phyloP scores from a whole-genome alignment of 2,797 vertebrate genomes.

The Acanthornis magna region DNA sequence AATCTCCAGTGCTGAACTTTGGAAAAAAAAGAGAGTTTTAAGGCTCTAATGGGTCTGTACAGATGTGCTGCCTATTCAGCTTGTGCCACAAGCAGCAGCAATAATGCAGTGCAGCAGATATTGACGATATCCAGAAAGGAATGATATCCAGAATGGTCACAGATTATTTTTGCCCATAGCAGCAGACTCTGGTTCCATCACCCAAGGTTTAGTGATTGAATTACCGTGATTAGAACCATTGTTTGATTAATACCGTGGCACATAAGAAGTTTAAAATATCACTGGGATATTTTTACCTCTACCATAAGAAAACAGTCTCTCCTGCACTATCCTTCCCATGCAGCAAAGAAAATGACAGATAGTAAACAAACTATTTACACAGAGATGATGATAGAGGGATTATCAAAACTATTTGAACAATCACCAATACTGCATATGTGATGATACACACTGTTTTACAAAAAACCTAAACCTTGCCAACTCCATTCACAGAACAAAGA shows the following conservation, averaged over 20 bases:
- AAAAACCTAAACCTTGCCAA: not conserved
- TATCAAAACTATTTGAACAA: not conserved
- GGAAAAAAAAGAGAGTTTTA: not conserved
- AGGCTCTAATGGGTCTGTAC: not conserved
- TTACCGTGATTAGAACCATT: not conserved
- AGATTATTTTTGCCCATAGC: not conserved
- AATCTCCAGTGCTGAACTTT: not conserved
- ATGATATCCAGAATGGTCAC: not conserved
- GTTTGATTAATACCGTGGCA: not conserved
- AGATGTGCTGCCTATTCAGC: not conserved
- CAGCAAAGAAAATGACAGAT: not conserved
- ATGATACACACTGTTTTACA: fast-evolving
- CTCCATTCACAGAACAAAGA: not conserved
- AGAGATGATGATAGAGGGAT: not conserved
- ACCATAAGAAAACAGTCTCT: not conserved
- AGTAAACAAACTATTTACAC: not conserved
- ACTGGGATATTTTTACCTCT: not conserved
- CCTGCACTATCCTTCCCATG: not conserved
- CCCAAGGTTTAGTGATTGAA: not conserved
- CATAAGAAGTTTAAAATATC: not conserved
- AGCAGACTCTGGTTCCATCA: not conserved
- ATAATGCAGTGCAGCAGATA: not conserved
- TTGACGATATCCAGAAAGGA: not conserved
- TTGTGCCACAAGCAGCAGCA: not conserved
- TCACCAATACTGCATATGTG: not conserved